phyloP scores from a whole-genome alignment of 2,888 invertebrate species.

The Peribatodes rhomboidaria region DNA sequence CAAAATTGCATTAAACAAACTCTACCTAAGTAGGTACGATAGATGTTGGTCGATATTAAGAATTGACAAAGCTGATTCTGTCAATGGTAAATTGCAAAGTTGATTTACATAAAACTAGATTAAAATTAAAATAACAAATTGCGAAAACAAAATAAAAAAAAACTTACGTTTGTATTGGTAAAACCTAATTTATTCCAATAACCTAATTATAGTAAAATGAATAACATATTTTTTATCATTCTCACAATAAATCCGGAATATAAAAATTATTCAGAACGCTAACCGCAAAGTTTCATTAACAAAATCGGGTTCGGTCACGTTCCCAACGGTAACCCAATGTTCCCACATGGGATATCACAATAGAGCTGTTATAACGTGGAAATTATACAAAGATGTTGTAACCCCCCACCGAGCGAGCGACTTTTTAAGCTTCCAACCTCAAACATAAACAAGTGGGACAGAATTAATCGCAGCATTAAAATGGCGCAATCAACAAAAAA shows the following conservation, averaged over 20 bases:
- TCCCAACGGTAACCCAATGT: neutral
- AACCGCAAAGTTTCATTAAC: conserved; percentile 23
- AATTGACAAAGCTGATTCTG: no score
- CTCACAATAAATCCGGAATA: conserved; percentile 9
- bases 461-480: conserved; percentile 53
- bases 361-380: conserved; percentile 10
- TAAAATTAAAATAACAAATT: no score
- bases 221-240: neutral
- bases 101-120: no score
- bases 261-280: conserved; percentile 12
- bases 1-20: no score
- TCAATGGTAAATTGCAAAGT: no score
- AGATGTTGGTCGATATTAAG: no score
- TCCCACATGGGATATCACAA: conserved; percentile 17
- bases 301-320: conserved; percentile 19
- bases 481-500: conserved; percentile 47
- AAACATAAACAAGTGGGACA: conserved; percentile 37
- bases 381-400: conserved; percentile 22
- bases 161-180: no score
- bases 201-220: no score
- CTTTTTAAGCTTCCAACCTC: conserved; percentile 19
- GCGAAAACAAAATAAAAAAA: no score
- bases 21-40: no score
- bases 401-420: conserved; percentile 15
- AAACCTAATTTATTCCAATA: no score